Conservation (phyloP, 2,113 vertebrate species). For the Psilopsiagon aymara region DNA sequence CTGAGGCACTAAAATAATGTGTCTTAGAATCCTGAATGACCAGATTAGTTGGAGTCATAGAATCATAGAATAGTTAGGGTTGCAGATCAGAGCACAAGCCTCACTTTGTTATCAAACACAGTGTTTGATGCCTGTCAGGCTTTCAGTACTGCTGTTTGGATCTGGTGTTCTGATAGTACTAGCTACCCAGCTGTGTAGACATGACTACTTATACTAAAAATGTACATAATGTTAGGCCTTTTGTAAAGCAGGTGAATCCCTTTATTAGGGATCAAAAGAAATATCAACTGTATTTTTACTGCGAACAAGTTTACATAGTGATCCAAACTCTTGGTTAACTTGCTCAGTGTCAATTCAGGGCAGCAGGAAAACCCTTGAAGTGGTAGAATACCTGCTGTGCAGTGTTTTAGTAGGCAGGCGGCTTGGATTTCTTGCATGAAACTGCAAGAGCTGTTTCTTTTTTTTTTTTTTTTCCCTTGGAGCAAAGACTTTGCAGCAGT, state of each 20-base stretch:
- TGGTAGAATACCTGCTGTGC: neutral
- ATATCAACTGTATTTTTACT: neutral
- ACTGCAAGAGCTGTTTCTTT: neutral
- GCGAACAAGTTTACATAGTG: neutral
- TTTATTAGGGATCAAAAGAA: neutral
- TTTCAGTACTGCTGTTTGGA: neutral
- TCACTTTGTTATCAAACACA: neutral
- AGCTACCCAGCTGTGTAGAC: neutral
- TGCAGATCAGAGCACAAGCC: neutral
- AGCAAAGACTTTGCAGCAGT: neutral
- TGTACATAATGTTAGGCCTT: neutral
- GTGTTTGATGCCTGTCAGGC: neutral
- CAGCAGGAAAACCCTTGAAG: neutral
- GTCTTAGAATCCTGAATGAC: neutral
- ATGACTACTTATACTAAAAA: neutral
- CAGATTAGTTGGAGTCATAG: neutral
- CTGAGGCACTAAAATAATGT: neutral
- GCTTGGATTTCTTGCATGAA: neutral
- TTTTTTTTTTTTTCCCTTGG: neutral
- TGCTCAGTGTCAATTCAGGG: neutral
- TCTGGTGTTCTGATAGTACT: neutral
- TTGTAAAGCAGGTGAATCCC: neutral
- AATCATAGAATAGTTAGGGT: neutral
- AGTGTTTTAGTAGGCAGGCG: neutral
- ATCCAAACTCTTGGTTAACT: neutral